These are phyloP conservation scores for Nomada hirtipes DNA, from an alignment of 2,888 invertebrate genomes.

Conservation along the genomic window DNA sequence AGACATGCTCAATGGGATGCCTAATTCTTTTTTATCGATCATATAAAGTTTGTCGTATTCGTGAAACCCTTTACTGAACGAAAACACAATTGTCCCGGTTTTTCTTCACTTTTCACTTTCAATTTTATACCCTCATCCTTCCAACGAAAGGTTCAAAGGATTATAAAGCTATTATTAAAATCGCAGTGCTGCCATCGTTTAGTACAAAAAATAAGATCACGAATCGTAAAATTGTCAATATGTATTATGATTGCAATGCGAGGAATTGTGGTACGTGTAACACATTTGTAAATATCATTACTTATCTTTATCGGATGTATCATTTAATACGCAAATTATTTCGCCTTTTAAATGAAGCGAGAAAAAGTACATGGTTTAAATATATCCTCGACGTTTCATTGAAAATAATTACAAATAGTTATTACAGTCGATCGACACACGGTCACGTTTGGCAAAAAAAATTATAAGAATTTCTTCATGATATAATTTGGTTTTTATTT, in stretches of 20 bases:
- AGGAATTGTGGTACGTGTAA: too few species aligned
- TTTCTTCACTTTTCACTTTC: slow-evolving; percentile 46
- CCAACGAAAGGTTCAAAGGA: not conserved
- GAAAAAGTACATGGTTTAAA: too few species aligned
- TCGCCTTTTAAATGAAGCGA: too few species aligned
- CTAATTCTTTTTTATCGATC: not conserved
- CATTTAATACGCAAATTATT: too few species aligned
- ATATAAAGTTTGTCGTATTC: not conserved
- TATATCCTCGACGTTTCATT: too few species aligned
- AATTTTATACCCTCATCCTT: slow-evolving; percentile 41
- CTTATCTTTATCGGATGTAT: too few species aligned
- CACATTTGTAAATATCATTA: too few species aligned
- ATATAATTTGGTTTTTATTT: not conserved
- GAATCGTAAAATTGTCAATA: slow-evolving; percentile 1
- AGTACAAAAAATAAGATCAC: slow-evolving; percentile 28
- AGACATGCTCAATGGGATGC: slow-evolving; percentile 11
- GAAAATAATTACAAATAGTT: too few species aligned
- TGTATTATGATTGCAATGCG: not conserved
- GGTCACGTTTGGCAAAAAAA: not conserved
- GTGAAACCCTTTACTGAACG: not conserved
- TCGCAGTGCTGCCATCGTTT: slow-evolving; percentile 38
- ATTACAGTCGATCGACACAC: not conserved
- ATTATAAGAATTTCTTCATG: not conserved
- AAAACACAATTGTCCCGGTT: not conserved
- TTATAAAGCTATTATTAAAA: slow-evolving; percentile 7